Conservation (phyloP, 2,797 vertebrate genomes). For the Phalanger gymnotis region DNA sequence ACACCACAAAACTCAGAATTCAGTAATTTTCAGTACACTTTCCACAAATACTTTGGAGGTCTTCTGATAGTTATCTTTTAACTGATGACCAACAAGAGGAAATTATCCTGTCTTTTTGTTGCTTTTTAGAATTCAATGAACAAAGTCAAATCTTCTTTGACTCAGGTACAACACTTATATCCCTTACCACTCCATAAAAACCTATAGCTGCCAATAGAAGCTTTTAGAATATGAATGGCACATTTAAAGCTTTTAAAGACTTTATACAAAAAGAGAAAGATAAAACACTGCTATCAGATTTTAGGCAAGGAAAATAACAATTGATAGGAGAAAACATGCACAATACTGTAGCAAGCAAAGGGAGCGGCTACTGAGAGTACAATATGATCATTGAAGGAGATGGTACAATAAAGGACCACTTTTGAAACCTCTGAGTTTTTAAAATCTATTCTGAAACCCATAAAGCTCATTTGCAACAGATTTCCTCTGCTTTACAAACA, state of each 20-base stretch:
- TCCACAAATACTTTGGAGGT: background rate
- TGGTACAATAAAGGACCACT: too few species aligned
- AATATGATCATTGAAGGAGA: too few species aligned
- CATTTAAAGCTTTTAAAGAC: background rate
- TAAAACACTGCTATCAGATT: background rate
- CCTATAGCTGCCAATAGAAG: background rate
- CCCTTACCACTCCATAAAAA: background rate
- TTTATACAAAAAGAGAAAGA: background rate
- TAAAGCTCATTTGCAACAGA: background rate
- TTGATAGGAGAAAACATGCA: background rate
- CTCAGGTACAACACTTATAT: background rate
- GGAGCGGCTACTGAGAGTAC: too few species aligned
- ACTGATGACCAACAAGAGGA: background rate
- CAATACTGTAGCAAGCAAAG: background rate
- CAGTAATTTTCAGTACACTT: too few species aligned
- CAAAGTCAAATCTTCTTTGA: background rate
- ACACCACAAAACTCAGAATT: background rate
- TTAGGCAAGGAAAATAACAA: background rate
- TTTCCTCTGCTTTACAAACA: background rate
- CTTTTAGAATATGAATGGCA: background rate
- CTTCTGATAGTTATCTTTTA: background rate
- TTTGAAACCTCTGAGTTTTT: too few species aligned
- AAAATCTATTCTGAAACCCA: too few species aligned
- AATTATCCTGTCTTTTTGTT: background rate
- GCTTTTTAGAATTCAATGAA: background rate